Evolutionary conservation across 2,797 vertebrate genomes (phyloP).

Genomic region (Myotis findleyi): DNA sequence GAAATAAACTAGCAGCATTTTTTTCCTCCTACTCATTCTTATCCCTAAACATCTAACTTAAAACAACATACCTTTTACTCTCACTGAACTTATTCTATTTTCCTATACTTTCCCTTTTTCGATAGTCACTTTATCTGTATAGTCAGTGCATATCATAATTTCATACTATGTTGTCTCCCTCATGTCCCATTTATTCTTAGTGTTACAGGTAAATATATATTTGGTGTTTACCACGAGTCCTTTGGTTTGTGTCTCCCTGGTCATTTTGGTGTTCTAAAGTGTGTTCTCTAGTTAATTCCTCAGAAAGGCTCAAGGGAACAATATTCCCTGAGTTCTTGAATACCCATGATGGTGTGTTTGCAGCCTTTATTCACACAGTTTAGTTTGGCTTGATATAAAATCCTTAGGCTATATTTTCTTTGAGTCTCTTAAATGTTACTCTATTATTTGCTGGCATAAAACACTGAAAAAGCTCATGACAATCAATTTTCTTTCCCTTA

Average conservation of each 20-base stretch:
- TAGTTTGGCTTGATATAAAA: neutral
- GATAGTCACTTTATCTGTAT: neutral
- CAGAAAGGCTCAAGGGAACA: neutral
- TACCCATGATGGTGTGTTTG: neutral
- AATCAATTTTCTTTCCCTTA: neutral
- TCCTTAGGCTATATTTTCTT: neutral
- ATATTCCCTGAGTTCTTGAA: neutral
- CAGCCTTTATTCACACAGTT: neutral
- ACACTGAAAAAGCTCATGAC: neutral
- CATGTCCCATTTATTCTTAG: neutral
- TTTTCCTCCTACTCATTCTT: neutral
- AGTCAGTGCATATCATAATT: neutral
- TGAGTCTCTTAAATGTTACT: neutral
- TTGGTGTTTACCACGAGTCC: neutral
- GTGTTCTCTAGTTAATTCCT: neutral
- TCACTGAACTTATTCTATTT: neutral
- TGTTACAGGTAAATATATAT: neutral
- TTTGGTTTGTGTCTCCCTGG: neutral
- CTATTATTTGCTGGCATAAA: neutral
- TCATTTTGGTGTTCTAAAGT: neutral
- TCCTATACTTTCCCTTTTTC: neutral
- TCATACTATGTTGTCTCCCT: neutral
- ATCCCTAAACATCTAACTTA: neutral
- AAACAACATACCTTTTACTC: slow-evolving; percentile 20
- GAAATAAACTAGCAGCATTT: neutral